Base-by-base conservation (phyloP, 1,140 invertebrate species). In the Lordiphosa stackelbergi region DNA sequence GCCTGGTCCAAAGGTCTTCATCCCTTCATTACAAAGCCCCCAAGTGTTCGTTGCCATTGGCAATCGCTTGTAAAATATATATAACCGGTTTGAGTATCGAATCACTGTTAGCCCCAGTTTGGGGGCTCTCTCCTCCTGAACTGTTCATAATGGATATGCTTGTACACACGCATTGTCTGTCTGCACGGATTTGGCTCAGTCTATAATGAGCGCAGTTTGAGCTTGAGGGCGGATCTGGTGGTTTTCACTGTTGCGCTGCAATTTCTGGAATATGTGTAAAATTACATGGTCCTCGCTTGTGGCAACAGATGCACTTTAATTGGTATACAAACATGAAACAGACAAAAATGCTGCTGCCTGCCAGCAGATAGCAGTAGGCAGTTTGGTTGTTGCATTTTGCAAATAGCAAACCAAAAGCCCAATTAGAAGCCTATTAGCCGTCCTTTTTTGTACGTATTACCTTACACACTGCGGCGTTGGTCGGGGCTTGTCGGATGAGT, bases 391-490 rank as follows among this genome's bases (percentile, higher is more conserved):
- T 31, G 28, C 28, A 31, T 31, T 31, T 31, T 11, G 55, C 40
- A 46, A 52, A 65, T 52, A 65, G 53, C 38, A 28, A 28, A 37
- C 47, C 19, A 19, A 49, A 57, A 48, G 57, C 41, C 66, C 68
- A 81, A 81, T 81, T 81, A 83, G 63, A 83, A 64, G 77, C 75
- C 77, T 75, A 75, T 81, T 83, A 81, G 71, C 42, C 28, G 22
- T 5, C 22, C 22, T 24, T 24, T 24, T 24, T 24, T 24, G 22
- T 24, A 24, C 22, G 22, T 6, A 24, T 24, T 24, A 24, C 22
- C 22, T 24, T 6, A 24, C 22, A 24, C 22, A 24, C 22, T 24
- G 22, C 5, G 22, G 22, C 19, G 0, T 3, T 2, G 19, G 2
- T 19, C 2, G 19, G 19, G 19, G 19, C 19, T 3, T 19, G 19